Evolutionary conservation across 2,888 invertebrate species (phyloP).

Genomic region (Archaeoteleia sp.): DNA sequence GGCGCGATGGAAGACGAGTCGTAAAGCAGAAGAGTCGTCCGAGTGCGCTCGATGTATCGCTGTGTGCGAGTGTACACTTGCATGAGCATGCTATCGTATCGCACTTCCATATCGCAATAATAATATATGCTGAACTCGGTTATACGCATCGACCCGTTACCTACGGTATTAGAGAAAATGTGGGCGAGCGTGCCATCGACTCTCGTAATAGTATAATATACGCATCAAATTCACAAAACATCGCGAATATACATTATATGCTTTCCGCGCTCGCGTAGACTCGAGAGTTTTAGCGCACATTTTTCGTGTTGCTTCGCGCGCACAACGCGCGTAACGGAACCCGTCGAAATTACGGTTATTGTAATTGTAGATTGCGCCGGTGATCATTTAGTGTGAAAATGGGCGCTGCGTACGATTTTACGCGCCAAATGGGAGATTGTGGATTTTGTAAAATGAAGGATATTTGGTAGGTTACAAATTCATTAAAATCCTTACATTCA

Average conservation of each 20-base stretch:
- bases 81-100: neutral
- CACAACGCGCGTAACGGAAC: neutral
- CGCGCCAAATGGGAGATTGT: too few relatives aligned
- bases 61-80: slow-evolving; percentile 1
- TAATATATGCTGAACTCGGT: neutral
- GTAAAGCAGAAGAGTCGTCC: slow-evolving; percentile 8
- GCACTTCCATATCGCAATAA: neutral
- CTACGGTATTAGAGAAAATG: neutral
- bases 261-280: slow-evolving; percentile 2
- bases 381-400: too few relatives aligned
- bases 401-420: too few relatives aligned
- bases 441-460: too few relatives aligned
- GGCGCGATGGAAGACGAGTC: slow-evolving; percentile 49
- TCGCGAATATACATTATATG: neutral
- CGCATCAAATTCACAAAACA: neutral
- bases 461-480: too few relatives aligned
- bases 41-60: neutral
- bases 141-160: slow-evolving; percentile 3
- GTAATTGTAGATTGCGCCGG: too few relatives aligned
- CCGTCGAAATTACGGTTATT: too few relatives aligned
- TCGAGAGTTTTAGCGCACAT: neutral
- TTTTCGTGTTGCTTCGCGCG: neutral
- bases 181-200: neutral
- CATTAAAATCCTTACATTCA: too few relatives aligned
- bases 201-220: neutral